phyloP scores from a whole-genome alignment of 1,140 invertebrate genomes.

The Batillaria attramentaria region DNA sequence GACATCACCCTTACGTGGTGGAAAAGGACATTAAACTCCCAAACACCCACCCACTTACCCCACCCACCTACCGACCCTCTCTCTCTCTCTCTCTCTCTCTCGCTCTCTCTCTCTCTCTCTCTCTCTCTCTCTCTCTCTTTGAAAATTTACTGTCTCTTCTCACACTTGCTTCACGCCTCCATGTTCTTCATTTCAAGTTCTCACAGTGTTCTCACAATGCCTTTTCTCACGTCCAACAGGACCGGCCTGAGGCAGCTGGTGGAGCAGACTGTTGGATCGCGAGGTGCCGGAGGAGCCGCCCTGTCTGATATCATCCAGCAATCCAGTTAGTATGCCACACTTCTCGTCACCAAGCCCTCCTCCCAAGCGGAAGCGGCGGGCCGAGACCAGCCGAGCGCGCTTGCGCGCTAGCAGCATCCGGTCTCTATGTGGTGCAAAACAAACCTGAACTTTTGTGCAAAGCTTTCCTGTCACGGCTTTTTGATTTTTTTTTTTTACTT shows the following conservation, averaged over 20 bases:
- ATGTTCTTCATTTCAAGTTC: neutral
- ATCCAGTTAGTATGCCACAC: constrained; percentile 37
- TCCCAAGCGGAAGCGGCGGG: constrained; percentile 5
- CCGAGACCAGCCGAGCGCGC: constrained; percentile 10
- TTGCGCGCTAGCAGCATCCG: constrained; percentile 1
- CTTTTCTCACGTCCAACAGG: constrained; percentile 1
- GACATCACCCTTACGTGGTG: too few species aligned
- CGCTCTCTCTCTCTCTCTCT: neutral
- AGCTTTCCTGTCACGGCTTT: neutral
- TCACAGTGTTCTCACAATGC: neutral
- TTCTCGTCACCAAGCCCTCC: neutral
- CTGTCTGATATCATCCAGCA: constrained; percentile 29
- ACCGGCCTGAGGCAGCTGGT: constrained; percentile 22
- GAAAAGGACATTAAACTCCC: too few species aligned
- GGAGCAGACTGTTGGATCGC: constrained; percentile 30
- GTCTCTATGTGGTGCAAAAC: constrained; percentile 10
- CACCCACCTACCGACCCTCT: too few species aligned
- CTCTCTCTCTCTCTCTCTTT: neutral
- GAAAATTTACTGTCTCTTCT: neutral
- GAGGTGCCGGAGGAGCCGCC: neutral
- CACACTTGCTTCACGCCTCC: neutral
- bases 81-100: neutral
- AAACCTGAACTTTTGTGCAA: neutral
- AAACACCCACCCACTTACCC: too few species aligned
- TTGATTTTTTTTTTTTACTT: neutral